Base-by-base conservation (phyloP, 2,113 vertebrate genomes). In the Gadus macrocephalus region DNA sequence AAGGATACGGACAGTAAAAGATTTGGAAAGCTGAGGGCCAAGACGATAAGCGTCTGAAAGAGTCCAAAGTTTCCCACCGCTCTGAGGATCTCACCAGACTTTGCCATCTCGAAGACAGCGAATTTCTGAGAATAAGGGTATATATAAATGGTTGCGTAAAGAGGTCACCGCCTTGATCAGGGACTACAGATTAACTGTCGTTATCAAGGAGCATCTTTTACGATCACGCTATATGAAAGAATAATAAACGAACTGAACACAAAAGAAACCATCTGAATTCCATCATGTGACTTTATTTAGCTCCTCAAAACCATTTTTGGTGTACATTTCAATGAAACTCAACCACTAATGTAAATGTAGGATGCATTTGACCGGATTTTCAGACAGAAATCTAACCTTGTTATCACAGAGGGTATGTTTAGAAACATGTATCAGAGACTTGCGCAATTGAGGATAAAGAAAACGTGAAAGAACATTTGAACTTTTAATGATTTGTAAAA, bases 11-110 rank as follows among this genome's bases (percentile, higher is more conserved):
- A 58, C 15, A 80, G 16, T 66, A 86, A 58, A 83, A 84, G 6
- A 70, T 84, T 27, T 62, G 90, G 90, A 16, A 93, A 8, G 60
- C 85, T 60, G 0, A 93, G 71, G 5, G 91, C 69, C 27, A 94
- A 56, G 62, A 94, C 69, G 42, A 92, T 67, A 60, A 79, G 9
- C 61, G 91, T 83, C 79, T 98, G 95, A 65, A 95, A 95, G 0
- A 69, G 70, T 64, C 95, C 93, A 62, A 95, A 96, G 53, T 91
- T 92, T 0, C 92, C 94, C 0, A 91, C 68, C 15, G 71, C 81
- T 8, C 74, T 80, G 31, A 95, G 79, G 69, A 95, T 87, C 67
- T 94, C 89, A 12, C 91, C 90, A 0, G 94, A 82, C 0, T 88
- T 87, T 0, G 87, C 77, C 94, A 90, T 94, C 65, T 12, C 42